A percentile compares a stretch with the other conserved stretches of the same genome.
These are phyloP conservation scores for Apis cerana DNA, from an alignment of 1,140 invertebrate genomes.

Conservation along the genomic window DNA sequence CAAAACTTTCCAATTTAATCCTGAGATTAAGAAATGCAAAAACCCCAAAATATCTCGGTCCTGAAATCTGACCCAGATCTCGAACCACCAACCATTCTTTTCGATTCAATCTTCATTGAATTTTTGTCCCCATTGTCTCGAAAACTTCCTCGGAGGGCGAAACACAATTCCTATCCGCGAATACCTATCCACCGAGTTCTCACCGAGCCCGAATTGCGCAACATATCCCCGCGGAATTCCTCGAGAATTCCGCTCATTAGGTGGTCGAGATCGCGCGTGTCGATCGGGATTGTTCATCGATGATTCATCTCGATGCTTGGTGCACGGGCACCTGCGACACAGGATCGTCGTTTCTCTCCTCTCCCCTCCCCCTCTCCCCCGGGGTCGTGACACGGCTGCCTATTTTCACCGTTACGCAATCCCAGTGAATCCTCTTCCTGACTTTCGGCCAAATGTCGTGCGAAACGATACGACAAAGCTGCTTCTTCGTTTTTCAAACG, in stretches of 20 bases:
- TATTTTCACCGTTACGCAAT: slow-evolving; percentile 66
- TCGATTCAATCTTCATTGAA: too few species aligned
- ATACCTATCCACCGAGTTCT: background rate
- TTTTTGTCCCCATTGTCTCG: too few species aligned
- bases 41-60: too few species aligned
- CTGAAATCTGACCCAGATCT: too few species aligned
- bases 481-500: slow-evolving; percentile 30
- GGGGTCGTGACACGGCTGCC: slow-evolving; percentile 57
- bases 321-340: slow-evolving; percentile 48
- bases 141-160: background rate
- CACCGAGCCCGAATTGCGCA: slow-evolving; percentile 4
- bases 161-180: background rate
- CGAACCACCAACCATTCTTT: too few species aligned
- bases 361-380: background rate
- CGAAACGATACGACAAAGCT: slow-evolving; percentile 47
- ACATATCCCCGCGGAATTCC: slow-evolving; percentile 7
- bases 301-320: slow-evolving; percentile 32
- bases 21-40: too few species aligned
- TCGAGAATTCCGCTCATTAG: slow-evolving; percentile 19
- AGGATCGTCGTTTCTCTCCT: background rate
- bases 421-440: slow-evolving; percentile 52
- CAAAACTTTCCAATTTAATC: too few species aligned
- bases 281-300: background rate
- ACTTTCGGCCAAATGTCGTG: slow-evolving; percentile 62
- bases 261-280: slow-evolving; percentile 17